phyloP scores from a whole-genome alignment of 2,888 invertebrate genomes.

The Euplexia lucipara region DNA sequence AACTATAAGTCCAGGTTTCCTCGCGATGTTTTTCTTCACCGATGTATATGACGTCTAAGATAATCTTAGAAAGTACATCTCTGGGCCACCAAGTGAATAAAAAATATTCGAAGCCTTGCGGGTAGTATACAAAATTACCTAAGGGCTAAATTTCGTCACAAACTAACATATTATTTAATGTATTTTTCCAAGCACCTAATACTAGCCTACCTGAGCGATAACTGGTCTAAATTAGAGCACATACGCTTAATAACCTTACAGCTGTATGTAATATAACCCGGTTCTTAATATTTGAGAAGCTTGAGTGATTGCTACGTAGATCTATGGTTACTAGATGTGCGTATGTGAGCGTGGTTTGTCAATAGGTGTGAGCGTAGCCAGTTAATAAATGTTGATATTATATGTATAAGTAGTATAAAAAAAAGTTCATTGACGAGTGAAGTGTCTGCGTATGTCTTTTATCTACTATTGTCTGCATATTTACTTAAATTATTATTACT shows the following conservation, averaged over 20 bases:
- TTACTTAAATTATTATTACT: no score
- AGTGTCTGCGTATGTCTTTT: no score
- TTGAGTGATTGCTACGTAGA: slow-evolving; percentile 54
- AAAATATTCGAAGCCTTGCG: no score
- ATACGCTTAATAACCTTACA: slow-evolving; percentile 30
- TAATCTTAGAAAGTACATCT: no score
- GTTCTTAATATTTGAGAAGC: slow-evolving; percentile 42
- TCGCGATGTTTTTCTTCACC: no score
- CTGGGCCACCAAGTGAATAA: no score
- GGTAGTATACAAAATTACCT: not conserved
- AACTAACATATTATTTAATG: not conserved
- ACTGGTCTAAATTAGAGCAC: slow-evolving; percentile 54
- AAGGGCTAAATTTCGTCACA: slow-evolving; percentile 19
- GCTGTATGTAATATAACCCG: slow-evolving; percentile 58
- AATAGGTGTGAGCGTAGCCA: not conserved
- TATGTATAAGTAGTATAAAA: no score
- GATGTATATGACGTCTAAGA: no score
- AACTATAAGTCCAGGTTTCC: no score
- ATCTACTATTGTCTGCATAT: no score
- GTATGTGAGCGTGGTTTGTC: not conserved
- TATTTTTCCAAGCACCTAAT: slow-evolving; percentile 7
- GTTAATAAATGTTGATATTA: no score
- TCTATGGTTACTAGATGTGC: slow-evolving; percentile 41
- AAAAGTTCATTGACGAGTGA: no score
- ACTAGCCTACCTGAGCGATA: slow-evolving; percentile 14